Evolutionary conservation across 1,140 invertebrate genomes (phyloP), one percentile per base, ranked within the genome.

Genomic region (Zaprionus gabonicus): DNA sequence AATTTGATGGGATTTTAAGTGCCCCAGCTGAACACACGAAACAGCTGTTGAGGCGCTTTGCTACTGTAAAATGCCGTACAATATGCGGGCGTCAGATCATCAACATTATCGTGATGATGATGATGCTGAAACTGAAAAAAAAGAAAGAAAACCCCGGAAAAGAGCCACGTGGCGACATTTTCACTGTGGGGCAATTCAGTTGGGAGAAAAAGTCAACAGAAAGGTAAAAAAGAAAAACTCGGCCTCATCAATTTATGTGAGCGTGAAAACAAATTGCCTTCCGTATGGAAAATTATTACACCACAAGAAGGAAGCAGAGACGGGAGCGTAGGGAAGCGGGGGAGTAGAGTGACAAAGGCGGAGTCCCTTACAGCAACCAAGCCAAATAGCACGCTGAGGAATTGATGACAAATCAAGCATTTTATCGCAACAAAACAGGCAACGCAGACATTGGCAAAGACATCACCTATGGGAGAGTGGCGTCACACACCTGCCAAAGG

Each of bases 1-100:
- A 77, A 79, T 84, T 90, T 88, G 76, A 88, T 88, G 84, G 71
- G 49, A 75, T 90, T 88, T 88, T 84, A 90, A 88, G 81, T 84
- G 81, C 66, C 72, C 7, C 23, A 28, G 17, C 12, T 17, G 25
- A 66, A 12, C n/a, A 23, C 62, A 13, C 55, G 28, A 83, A 41
- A 41, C 78, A 58, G 73, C 76, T 68, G 67, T 78, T 67, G 55
- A 71, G 81, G 3, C 10, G 17, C 12, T 23, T 10, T 6, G 20
- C 10, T 20, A 23, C 78, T 74, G 81, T 77, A 69, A 80, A 69
- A 55, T 75, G 64, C 27, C 70, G 31, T 34, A 53, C 60, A 55
- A 63, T 58, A 74, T 83, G 74, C 59, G 53, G 55, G 63, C 70
- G 59, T 76, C 70, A 87, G 71, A 34, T 86, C 83, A 80, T 77